Percentiles rank a stretch among this genome's conserved stretches.
These are phyloP conservation scores for Tor tambroides DNA, from an alignment of 2,113 vertebrate species.

Conservation along the genomic window DNA sequence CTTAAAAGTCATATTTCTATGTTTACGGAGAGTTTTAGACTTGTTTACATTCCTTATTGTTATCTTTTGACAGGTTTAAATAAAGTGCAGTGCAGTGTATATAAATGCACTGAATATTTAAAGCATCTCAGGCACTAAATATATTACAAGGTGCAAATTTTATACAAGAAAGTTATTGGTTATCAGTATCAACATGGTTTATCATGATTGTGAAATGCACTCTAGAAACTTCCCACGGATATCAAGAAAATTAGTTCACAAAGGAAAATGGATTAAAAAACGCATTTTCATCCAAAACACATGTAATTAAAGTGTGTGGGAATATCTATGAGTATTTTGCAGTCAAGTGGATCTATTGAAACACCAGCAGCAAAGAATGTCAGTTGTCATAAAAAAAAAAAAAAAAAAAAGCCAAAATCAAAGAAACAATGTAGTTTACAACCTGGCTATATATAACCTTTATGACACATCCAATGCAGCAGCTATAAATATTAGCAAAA, in stretches of 20 bases:
- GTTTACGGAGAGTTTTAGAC: neutral
- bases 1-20: neutral
- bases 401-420: neutral
- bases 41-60: neutral
- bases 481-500: neutral
- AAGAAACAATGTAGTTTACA: neutral
- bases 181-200: neutral
- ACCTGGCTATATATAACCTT: neutral
- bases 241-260: neutral
- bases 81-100: neutral
- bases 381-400: neutral
- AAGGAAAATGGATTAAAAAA: neutral
- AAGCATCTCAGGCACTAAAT: neutral
- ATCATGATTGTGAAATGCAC: neutral
- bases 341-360: neutral
- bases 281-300: neutral
- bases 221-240: neutral
- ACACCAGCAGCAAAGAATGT: neutral
- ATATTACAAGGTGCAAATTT: neutral
- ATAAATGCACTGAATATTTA: neutral
- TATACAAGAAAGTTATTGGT: neutral
- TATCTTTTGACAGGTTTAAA: slow-evolving; percentile 1
- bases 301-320: neutral
- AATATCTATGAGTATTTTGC: neutral
- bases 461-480: neutral